Percentiles rank a stretch among this genome's conserved stretches.
These are phyloP conservation scores for Hydrophis major DNA, from an alignment of 2,797 vertebrate species.

Conservation along the genomic window DNA sequence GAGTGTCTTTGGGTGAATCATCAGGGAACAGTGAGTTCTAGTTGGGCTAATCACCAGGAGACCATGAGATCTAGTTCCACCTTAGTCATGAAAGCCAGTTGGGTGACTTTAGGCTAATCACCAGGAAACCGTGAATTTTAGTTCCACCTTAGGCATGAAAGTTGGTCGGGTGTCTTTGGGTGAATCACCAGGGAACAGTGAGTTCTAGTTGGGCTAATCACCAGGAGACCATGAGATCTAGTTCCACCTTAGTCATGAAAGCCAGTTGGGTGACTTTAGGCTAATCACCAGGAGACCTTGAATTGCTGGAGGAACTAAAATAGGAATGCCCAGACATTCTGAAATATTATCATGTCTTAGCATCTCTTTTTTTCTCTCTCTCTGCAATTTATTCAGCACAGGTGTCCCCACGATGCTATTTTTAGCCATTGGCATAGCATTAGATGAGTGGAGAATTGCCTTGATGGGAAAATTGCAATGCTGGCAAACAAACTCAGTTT, in stretches of 20 bases:
- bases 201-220: not conserved
- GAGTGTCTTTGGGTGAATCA: no score
- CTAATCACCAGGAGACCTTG: no score
- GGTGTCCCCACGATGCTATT: not conserved
- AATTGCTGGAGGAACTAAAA: not conserved
- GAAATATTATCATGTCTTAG: accelerated
- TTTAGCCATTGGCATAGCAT: not conserved
- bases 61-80: no score
- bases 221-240: no score
- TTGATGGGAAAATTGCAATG: not conserved
- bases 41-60: no score
- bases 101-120: not conserved
- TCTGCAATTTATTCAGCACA: not conserved
- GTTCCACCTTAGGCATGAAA: not conserved
- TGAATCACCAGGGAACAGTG: not conserved
- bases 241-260: no score
- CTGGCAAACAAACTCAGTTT: accelerated
- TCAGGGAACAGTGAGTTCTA: no score
- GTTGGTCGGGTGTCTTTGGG: no score
- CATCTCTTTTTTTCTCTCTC: not conserved
- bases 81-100: no score
- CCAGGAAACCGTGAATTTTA: not conserved
- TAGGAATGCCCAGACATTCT: not conserved
- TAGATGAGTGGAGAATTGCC: accelerated
- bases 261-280: no score